Conservation (phyloP, 2,888 invertebrate species). For the Icerya purchasi region DNA sequence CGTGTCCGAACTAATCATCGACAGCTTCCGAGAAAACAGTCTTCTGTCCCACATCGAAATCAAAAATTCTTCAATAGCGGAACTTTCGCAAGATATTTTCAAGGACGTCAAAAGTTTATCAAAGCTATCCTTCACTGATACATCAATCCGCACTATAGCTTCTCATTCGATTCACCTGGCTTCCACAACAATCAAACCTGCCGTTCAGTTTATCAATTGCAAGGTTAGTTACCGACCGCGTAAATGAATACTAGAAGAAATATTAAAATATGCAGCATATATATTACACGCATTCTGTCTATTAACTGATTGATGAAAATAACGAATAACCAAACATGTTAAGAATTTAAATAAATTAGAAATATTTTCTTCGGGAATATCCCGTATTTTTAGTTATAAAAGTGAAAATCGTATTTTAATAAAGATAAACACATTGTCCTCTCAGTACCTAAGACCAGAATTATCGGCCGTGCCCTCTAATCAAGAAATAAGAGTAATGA, state of each 20-base stretch:
- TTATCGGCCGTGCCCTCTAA: no score
- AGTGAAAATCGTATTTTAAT: background rate
- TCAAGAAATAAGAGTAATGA: no score
- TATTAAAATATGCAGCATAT: no score
- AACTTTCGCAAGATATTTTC: constrained; percentile 1
- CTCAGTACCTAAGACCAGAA: no score
- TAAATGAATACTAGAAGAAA: no score
- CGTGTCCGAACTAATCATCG: constrained; percentile 4
- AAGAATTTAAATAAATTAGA: no score
- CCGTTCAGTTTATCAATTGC: constrained; percentile 6
- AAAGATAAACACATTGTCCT: background rate
- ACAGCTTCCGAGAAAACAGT: constrained; percentile 2
- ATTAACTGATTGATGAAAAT: no score
- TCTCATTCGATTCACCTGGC: background rate
- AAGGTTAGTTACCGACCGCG: constrained; percentile 5
- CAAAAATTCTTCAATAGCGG: background rate
- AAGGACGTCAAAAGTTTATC: constrained; percentile 2
- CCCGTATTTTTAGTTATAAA: background rate
- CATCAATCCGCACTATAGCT: constrained; percentile 1
- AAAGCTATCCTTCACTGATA: constrained; percentile 4
- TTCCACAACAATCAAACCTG: background rate
- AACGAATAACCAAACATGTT: no score
- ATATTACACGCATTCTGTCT: no score
- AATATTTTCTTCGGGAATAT: no score
- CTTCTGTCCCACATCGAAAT: constrained; percentile 4